Evolutionary conservation across 2,797 vertebrate species (phyloP).

Genomic region (Scolopax bukidnonensis): DNA sequence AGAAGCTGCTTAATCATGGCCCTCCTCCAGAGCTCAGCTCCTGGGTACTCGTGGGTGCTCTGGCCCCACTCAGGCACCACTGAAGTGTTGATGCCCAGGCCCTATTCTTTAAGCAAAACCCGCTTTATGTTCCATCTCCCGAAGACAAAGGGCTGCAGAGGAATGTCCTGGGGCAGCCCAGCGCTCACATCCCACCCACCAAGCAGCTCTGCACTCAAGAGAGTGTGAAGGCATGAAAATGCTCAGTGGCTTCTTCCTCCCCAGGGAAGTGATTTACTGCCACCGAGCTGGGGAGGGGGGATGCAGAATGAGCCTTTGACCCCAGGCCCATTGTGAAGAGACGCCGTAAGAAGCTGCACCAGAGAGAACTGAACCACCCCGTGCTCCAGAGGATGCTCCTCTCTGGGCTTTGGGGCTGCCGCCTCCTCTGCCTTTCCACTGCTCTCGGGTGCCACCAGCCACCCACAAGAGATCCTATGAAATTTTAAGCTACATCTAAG

Average conservation of each 20-base stretch:
- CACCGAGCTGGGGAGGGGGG: background rate
- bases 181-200: accelerated
- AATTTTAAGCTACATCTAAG: background rate
- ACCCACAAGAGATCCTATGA: background rate
- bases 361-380: background rate
- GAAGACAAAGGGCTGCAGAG: background rate
- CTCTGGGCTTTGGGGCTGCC: background rate
- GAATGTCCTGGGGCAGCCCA: background rate
- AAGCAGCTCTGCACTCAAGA: accelerated
- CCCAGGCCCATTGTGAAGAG: background rate
- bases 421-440: background rate
- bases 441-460: background rate
- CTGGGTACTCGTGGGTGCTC: accelerated
- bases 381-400: background rate
- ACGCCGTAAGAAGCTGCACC: background rate
- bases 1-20: background rate
- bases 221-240: background rate
- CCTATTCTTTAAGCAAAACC: background rate
- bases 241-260: background rate
- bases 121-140: background rate
- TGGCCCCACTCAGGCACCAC: accelerated
- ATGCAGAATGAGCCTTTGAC: background rate
- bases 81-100: background rate
- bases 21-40: background rate
- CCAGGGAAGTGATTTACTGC: background rate